Base-by-base conservation (phyloP, 2,113 vertebrate genomes). In the Pomatorhinus ruficollis region DNA sequence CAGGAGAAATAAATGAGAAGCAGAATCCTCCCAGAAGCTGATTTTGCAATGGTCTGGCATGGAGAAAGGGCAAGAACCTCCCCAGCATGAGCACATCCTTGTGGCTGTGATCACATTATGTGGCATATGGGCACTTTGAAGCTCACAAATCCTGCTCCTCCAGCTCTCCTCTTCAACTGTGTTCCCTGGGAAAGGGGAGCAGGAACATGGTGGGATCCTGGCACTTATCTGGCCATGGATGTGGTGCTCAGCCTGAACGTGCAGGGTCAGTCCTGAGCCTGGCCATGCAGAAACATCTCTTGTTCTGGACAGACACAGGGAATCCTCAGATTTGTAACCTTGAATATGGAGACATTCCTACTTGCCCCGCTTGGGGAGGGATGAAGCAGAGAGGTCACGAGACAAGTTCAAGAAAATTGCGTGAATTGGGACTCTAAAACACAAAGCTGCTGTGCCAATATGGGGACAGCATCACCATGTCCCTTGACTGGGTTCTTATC, bases 1-100 rank as follows among this genome's bases (percentile, higher is more conserved):
- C 64, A 63, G 42, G 53, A 89, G 69, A 65, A 94, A 63, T n/a
- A 94, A 91, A 94, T 63, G 78, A 95, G 92, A 93, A 95, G 88
- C 79, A 89, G 92, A 94, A 45, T 83, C 44, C 72, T 89, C 65
- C 50, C 80, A 90, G 65, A 74, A 87, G 72, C 68, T 86, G 79
- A 52, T 95, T 96, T 96, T 96, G 92, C 83, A 96, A 93, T 31
- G 60, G 33, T 52, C 64, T 90, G 76, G 53, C 16, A 0, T 25
- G 56, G 76, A 74, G 64, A 64, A 77, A 52, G 37, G 33, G 28
- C 4, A 7, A 50, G 44, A 93, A 12, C 63, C n/a, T 89, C 52
- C 65, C 22, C 1, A 2, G 24, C 52, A 33, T 0, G 3, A 79
- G 57, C 70, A 86, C 7, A 15, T 83, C 75, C 59, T 53, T 61